A percentile compares a stretch with the other conserved stretches of the same genome.
Conservation (phyloP, 1,140 invertebrate species). For the Procambarus clarkii region DNA sequence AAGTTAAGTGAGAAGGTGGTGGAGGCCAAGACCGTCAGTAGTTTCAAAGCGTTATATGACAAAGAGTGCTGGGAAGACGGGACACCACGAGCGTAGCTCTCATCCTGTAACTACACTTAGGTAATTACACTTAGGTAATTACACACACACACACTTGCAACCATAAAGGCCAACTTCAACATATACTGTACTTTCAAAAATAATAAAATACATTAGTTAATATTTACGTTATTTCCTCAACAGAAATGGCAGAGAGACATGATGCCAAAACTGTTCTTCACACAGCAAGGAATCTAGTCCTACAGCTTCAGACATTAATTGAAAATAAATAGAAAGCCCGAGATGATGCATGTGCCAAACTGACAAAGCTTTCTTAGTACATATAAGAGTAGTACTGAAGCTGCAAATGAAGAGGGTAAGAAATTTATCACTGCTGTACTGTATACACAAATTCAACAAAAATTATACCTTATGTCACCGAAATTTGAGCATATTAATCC, state of each 20-base stretch:
- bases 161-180: too few relatives aligned
- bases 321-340: constrained; percentile 84
- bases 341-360: constrained; percentile 27
- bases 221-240: not conserved
- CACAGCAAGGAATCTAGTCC: constrained; percentile 87
- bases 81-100: too few relatives aligned
- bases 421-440: not conserved
- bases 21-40: too few relatives aligned
- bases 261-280: constrained; percentile 88
- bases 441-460: not conserved
- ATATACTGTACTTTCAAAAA: not conserved
- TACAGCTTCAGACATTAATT: constrained; percentile 92
- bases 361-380: not conserved
- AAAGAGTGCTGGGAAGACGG: too few relatives aligned
- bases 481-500: not conserved
- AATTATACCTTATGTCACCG: not conserved
- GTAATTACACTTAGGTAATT: too few relatives aligned
- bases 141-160: too few relatives aligned
- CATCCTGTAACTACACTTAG: too few relatives aligned
- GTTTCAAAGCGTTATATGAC: too few relatives aligned
- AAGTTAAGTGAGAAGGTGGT: too few relatives aligned
- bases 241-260: constrained; percentile 95
- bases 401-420: not conserved
- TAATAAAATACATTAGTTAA: not conserved
- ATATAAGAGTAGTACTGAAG: not conserved